Base-by-base conservation (phyloP, 2,888 invertebrate species). In the Leptinotarsa peninsularis region DNA sequence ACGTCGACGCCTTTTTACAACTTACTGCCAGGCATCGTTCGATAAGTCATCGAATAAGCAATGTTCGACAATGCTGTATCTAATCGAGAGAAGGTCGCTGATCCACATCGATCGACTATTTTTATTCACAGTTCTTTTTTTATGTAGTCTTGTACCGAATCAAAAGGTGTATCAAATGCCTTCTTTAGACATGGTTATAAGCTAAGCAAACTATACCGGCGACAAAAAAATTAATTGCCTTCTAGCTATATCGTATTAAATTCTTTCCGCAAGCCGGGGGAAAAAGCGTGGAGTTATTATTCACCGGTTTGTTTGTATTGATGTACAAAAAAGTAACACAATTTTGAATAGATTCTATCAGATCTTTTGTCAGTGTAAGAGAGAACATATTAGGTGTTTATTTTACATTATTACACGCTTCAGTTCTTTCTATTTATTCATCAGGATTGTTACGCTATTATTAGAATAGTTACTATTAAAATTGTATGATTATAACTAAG, bases 141-240 rank as follows among this genome's bases (percentile, higher is more conserved):
- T 76, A 54, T 72, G 58, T n/a, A 21, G 56, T 63, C 63, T 5
- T 63, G 70, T 49, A 70, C n/a, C 70, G 33, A 70, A 13, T 70
- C 74, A 77, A 79, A 77, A 77, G 77, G 77, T 77, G 79, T 79
- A 77, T 76, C 79, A 77, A 79, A 77, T 75, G 58, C 70, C 69
- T 21, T 49, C 67, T 70, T 79, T 77, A 66, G 79, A 70, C 67
- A 74, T 69, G 79, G 79, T 77, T 72, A 79, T 79, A 76, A 77
- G 73, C 75, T 79, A 79, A 77, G 75, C 77, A 79, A 79, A 79
- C 79, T 76, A 67, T 58, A 66, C 63, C 60, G 68, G 49, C 23
- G 18, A 49, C 52, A 60, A 75, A 79, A 79, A 79, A 77, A 71
- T 69, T 67, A 77, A 77, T 77, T 78, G 74, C 52, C 74, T 71